Evolutionary conservation across 2,113 vertebrate species (phyloP).

Genomic region (cattle (Bos taurus)): ARS-UCD2.0 NC_037334.1:43737001-43737500

Average conservation of each 20-base stretch:
- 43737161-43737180: neutral
- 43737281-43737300: constrained; percentile 78
- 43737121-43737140: constrained; percentile 75
- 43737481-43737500: neutral
- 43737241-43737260: constrained; percentile 60
- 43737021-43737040: neutral
- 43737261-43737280: constrained; percentile 87
- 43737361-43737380: too few relatives aligned
- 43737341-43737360: neutral
- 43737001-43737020: neutral
- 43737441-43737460: rapidly evolving
- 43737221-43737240: neutral
- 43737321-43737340: rapidly evolving
- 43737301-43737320: neutral
- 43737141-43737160: neutral
- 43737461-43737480: neutral
- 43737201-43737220: neutral
- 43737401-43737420: rapidly evolving
- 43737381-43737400: rapidly evolving
- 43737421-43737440: neutral
- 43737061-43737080: constrained; percentile 64
- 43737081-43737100: constrained; percentile 66
- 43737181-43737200: constrained; percentile 25
- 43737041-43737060: constrained; percentile 17
- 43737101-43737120: constrained; percentile 79